Conservation (phyloP, 2,888 invertebrate species). For the Protonemura montana region DNA sequence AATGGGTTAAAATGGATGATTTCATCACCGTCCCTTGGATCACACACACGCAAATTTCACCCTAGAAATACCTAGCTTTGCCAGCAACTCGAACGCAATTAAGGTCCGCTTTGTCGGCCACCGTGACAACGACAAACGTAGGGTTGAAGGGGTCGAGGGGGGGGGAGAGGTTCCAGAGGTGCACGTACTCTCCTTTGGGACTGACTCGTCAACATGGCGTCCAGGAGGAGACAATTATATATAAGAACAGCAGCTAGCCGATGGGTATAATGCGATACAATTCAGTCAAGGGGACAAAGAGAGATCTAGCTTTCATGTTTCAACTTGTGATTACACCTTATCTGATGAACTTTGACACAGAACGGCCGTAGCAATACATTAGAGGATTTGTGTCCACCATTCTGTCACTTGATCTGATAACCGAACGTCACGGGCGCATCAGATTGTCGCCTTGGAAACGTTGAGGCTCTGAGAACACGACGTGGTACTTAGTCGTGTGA, state of each 20-base stretch:
- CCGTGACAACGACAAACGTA: not conserved
- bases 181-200: not conserved
- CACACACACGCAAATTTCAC: no score
- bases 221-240: constrained; percentile 7
- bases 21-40: no score
- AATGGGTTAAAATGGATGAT: no score
- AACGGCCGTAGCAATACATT: constrained; percentile 32
- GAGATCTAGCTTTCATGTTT: constrained; percentile 28
- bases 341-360: constrained; percentile 34
- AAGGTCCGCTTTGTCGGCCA: not conserved
- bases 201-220: not conserved
- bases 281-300: not conserved
- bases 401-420: constrained; percentile 32
- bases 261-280: constrained; percentile 20
- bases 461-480: constrained; percentile 19
- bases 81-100: not conserved
- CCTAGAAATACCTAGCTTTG: no score
- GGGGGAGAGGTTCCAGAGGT: not conserved
- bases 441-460: constrained; percentile 29
- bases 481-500: constrained; percentile 15
- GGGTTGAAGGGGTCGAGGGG: not conserved
- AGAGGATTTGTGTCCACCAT: constrained; percentile 36
- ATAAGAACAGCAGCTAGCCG: constrained; percentile 26
- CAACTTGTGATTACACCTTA: constrained; percentile 27
- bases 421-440: constrained; percentile 24